Evolutionary conservation across 1,140 invertebrate species (phyloP), one percentile per base, ranked within the genome.

Genomic region (Tetramorium alpestre): DNA sequence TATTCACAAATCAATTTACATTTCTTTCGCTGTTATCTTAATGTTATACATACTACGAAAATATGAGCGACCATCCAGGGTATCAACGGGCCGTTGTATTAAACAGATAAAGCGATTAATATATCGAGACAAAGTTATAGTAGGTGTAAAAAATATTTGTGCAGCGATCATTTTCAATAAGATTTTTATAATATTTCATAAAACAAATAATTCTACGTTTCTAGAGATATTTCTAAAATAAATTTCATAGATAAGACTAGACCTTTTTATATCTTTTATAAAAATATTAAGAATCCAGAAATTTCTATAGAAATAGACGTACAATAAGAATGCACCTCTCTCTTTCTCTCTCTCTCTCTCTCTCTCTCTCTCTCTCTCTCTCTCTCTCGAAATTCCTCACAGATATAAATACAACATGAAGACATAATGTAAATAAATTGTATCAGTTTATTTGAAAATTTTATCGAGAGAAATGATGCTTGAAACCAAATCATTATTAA

Each of bases 1-100:
- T 78, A 78, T 78, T 67, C 76, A 67, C 76, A 78, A 78, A 78
- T 78, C 76, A 78, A 78, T 78, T 78, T 78, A 33, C 76, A 78
- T 78, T 78, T 78, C 44, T 78, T 67, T 67, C 18, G 18, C 76
- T 51, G 76, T 67, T 78, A 78, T 78, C 76, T 78, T 78, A 78
- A 78, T 78, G 44, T 67, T 78, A 51, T 67, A 67, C 76, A 67
- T 78, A 78, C 76, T 65, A 78, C 76, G 75, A 77, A 77, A 77
- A 64, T 77, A 64, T 64, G 75, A 77, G 72, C 72, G 33, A 75
- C 28, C 56, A 64, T 41, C 25, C 56, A 41, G 16, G 6, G 75
- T 44, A 77, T 77, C 75, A 77, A 77, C 38, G 56, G 75, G 18
- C 41, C 75, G 16, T 77, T 77, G 75, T 77, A 77, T 67, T 38